Evolutionary conservation across 2,888 invertebrate species (phyloP).

Genomic region (Hyppa rectilinea): DNA sequence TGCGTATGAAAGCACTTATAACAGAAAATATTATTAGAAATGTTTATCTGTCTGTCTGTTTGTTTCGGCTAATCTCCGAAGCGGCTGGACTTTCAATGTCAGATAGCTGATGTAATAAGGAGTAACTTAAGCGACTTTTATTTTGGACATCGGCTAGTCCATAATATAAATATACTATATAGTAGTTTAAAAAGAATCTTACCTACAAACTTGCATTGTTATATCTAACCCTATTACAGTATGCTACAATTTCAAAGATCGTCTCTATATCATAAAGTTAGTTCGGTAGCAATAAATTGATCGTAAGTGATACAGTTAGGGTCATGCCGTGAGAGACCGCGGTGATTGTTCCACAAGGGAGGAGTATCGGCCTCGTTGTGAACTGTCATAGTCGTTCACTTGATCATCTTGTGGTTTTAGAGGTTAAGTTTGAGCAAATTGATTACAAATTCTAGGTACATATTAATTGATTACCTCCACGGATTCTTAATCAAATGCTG

Average conservation of each 20-base stretch:
- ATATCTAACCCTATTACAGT: not conserved
- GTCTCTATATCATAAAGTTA: constrained; percentile 22
- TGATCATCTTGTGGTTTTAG: constrained; percentile 23
- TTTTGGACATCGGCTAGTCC: too few species aligned
- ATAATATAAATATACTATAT: not conserved
- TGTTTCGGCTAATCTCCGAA: too few species aligned
- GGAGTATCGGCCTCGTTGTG: constrained; percentile 63
- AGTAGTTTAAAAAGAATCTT: not conserved
- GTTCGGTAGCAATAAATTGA: constrained; percentile 62
- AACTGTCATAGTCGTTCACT: constrained; percentile 53
- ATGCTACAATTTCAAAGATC: constrained; percentile 8
- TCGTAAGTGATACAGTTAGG: constrained; percentile 68
- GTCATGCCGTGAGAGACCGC: constrained; percentile 67
- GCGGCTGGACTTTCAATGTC: too few species aligned
- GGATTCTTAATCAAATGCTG: not conserved
- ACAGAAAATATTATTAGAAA: too few species aligned
- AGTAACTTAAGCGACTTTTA: too few species aligned
- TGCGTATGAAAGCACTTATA: too few species aligned
- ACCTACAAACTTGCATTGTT: not conserved
- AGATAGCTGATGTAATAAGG: too few species aligned
- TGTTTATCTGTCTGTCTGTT: too few species aligned
- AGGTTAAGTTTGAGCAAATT: constrained; percentile 23
- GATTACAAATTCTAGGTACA: not conserved
- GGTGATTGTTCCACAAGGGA: constrained; percentile 64
- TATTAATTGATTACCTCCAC: not conserved